Conservation (phyloP, 2,888 invertebrate species). For the Eupithecia subumbrata region DNA sequence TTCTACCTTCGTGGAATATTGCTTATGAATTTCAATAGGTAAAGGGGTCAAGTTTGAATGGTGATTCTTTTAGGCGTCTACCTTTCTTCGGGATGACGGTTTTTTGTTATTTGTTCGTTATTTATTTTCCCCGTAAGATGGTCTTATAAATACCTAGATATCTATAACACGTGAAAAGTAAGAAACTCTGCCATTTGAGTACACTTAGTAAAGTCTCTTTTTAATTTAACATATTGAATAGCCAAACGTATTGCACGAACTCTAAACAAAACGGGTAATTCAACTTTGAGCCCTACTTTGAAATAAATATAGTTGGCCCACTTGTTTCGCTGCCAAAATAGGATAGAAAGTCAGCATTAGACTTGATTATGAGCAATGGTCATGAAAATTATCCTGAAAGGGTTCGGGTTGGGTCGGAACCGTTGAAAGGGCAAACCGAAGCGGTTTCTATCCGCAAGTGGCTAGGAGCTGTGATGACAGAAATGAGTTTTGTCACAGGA, state of each 20-base stretch:
- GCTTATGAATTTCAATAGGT: conserved; percentile 11
- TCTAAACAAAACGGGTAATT: neutral
- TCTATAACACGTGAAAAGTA: neutral
- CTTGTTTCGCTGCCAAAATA: neutral
- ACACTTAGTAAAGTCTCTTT: neutral
- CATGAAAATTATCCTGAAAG: conserved; percentile 8
- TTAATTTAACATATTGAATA: neutral
- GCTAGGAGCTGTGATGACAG: neutral
- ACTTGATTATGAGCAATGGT: conserved; percentile 7
- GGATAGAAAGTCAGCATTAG: conserved; percentile 8
- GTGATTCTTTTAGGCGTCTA: neutral
- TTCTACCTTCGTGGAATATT: conserved; percentile 6
- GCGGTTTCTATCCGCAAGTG: neutral
- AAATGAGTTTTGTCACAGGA: neutral
- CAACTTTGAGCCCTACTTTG: neutral
- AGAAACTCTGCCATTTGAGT: neutral
- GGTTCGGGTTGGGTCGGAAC: conserved; percentile 2
- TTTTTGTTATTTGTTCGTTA: neutral
- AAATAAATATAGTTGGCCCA: neutral
- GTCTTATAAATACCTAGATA: neutral
- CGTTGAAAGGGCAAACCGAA: neutral
- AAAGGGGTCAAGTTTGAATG: conserved; percentile 10
- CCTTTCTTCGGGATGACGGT: conserved; percentile 1
- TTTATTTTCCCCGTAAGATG: neutral
- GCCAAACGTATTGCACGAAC: neutral